phyloP scores from a whole-genome alignment of 2,113 vertebrate genomes.

The Sinocyclocheilus grahami region DNA sequence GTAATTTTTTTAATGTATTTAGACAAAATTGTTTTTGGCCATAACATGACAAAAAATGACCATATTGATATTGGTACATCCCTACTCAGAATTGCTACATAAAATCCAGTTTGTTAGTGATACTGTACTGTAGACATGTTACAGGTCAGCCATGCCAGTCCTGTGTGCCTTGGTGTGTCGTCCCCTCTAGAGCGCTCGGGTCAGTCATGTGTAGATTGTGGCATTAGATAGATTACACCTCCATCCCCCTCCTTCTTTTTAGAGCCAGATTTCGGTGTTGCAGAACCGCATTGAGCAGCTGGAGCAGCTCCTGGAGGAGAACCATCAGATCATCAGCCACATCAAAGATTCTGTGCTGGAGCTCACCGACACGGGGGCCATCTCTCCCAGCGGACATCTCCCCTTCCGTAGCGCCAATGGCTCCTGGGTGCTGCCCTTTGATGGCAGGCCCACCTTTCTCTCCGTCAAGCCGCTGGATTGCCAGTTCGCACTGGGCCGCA shows the following conservation, averaged over 20 bases:
- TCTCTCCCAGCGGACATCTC: conserved; percentile 78
- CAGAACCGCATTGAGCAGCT: conserved; percentile 98
- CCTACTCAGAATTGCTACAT: too few relatives aligned
- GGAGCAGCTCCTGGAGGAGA: conserved; percentile 97
- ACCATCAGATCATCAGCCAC: conserved; percentile 98
- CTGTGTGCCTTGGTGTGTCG: background rate
- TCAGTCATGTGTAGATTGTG: conserved; percentile 15
- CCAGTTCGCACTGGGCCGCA: conserved; percentile 83
- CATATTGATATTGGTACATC: too few relatives aligned
- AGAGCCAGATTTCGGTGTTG: conserved; percentile 98
- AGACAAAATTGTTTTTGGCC: too few relatives aligned
- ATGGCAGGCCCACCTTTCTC: conserved; percentile 86
- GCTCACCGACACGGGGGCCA: conserved; percentile 88
- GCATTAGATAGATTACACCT: conserved; percentile 34
- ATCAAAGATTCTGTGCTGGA: conserved; percentile 99
- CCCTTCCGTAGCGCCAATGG: conserved; percentile 84
- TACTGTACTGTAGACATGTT: background rate
- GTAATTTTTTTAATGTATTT: too few relatives aligned
- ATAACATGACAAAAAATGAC: too few relatives aligned
- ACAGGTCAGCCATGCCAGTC: background rate
- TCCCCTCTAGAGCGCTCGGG: background rate
- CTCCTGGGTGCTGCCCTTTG: conserved; percentile 89
- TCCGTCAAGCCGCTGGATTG: conserved; percentile 89
- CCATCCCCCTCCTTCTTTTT: conserved; percentile 43
- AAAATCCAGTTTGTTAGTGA: background rate